phyloP scores from a whole-genome alignment of 2,113 vertebrate species.

The Phalacrocorax aristotelis region DNA sequence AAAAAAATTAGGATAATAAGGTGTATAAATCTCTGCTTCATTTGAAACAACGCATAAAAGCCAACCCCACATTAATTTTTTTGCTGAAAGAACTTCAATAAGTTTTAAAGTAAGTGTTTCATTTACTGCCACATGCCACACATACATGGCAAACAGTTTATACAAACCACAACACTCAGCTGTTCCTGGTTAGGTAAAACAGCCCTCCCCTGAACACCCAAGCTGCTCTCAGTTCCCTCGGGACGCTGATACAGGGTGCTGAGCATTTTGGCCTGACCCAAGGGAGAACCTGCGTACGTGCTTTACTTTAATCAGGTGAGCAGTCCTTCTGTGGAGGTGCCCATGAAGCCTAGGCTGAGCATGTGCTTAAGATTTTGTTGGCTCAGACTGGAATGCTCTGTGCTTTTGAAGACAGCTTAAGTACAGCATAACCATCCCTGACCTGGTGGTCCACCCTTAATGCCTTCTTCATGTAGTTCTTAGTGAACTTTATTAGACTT shows the following conservation, averaged over 20 bases:
- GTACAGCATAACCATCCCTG: neutral
- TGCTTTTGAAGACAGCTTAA: neutral
- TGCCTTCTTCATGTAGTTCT: neutral
- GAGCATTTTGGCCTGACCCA: neutral
- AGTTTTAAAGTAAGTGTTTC: slow-evolving; percentile 73
- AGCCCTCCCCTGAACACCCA: slow-evolving; percentile 64
- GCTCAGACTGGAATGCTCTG: neutral
- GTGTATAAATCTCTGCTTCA: slow-evolving; percentile 63
- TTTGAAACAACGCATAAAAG: slow-evolving; percentile 65
- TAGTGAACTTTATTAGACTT: neutral
- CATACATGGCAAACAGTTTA: slow-evolving; percentile 68
- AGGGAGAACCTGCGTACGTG: accelerated
- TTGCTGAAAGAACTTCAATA: slow-evolving; percentile 68
- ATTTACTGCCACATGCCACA: slow-evolving; percentile 74
- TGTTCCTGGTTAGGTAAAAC: slow-evolving; percentile 67
- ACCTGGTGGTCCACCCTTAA: slow-evolving; percentile 40
- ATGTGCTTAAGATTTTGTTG: neutral
- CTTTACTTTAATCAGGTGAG: neutral
- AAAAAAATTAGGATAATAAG: slow-evolving; percentile 66
- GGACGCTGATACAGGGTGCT: neutral
- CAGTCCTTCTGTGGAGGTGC: neutral
- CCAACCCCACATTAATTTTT: slow-evolving; percentile 58
- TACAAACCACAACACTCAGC: slow-evolving; percentile 70
- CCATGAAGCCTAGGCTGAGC: neutral
- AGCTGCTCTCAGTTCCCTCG: slow-evolving; percentile 1